Percentiles rank a stretch among this genome's conserved stretches.
Evolutionary conservation across 2,888 invertebrate genomes (phyloP).

Genomic region (Bugulina stolonifera): DNA sequence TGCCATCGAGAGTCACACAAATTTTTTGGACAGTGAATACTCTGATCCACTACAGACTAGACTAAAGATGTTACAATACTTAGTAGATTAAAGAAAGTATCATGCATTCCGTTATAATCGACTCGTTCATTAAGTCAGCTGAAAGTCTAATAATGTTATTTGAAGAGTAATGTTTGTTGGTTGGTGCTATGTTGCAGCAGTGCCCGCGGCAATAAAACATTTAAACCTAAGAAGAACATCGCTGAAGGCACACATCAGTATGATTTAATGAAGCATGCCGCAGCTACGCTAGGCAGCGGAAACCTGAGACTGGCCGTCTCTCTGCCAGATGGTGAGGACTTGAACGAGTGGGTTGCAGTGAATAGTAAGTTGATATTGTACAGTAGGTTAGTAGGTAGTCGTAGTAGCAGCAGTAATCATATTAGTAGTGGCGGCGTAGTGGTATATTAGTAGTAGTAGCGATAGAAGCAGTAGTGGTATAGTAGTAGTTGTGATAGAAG

Average conservation of each 20-base stretch:
- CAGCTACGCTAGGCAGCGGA: slow-evolving; percentile 93
- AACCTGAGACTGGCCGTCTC: slow-evolving; percentile 91
- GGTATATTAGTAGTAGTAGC: neutral
- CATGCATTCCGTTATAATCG: too few species aligned
- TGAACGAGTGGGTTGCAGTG: slow-evolving; percentile 99
- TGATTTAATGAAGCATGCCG: slow-evolving; percentile 89
- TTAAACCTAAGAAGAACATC: slow-evolving; percentile 97
- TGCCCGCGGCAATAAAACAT: slow-evolving; percentile 67
- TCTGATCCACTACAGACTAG: too few species aligned
- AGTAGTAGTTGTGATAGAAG: neutral
- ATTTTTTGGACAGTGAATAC: too few species aligned
- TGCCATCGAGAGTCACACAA: too few species aligned
- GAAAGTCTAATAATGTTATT: too few species aligned
- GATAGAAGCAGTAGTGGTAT: neutral
- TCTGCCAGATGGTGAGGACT: slow-evolving; percentile 95
- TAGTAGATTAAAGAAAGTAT: too few species aligned
- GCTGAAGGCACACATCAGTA: slow-evolving; percentile 97
- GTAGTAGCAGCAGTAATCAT: neutral
- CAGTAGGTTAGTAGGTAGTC: neutral
- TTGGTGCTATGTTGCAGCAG: too few species aligned
- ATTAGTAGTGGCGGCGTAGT: neutral
- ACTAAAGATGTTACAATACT: too few species aligned
- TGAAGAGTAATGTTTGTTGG: too few species aligned
- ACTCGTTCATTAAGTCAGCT: too few species aligned
- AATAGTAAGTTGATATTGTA: slow-evolving; percentile 74